Evolutionary conservation across 2,888 invertebrate genomes (phyloP).

Genomic region (Caenorhabditis panamensis): DNA sequence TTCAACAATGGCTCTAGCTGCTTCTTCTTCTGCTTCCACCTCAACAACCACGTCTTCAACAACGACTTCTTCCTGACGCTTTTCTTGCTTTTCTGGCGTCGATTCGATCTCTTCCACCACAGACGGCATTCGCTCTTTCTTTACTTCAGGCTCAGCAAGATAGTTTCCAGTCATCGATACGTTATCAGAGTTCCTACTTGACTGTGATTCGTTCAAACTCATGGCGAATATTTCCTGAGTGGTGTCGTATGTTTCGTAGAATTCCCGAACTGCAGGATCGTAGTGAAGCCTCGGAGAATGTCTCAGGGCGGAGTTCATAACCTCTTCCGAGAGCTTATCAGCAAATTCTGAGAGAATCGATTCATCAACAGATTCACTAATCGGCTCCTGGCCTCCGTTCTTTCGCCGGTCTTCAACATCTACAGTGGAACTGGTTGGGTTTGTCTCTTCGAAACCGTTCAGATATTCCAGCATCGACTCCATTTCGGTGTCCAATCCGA

Average conservation of each 20-base stretch:
- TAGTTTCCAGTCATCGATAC: constrained; percentile 1
- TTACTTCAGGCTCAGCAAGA: constrained; percentile 12
- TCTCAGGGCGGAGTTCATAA: constrained; percentile 14
- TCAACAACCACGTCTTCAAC: constrained; percentile 1
- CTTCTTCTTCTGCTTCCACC: too few relatives aligned
- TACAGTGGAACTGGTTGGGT: background rate
- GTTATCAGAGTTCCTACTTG: background rate
- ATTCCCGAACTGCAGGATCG: constrained; percentile 17
- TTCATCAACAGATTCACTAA: constrained; percentile 8
- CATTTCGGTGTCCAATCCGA: constrained; percentile 43
- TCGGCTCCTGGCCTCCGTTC: constrained; percentile 11
- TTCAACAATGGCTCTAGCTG: too few relatives aligned
- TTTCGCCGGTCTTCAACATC: background rate
- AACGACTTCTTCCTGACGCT: background rate
- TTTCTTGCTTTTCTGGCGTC: background rate
- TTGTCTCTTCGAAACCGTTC: constrained; percentile 28
- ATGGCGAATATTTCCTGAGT: constrained; percentile 16
- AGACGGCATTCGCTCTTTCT: constrained; percentile 12
- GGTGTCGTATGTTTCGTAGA: constrained; percentile 12
- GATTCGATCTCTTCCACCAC: constrained; percentile 3
- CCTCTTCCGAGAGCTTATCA: constrained; percentile 16
- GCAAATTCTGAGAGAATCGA: constrained; percentile 19
- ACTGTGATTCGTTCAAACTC: constrained; percentile 12
- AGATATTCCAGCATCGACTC: constrained; percentile 48
- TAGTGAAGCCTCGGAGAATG: constrained; percentile 5